Evolutionary conservation across 2,113 vertebrate species (phyloP).

Genomic region (Columba livia): DNA sequence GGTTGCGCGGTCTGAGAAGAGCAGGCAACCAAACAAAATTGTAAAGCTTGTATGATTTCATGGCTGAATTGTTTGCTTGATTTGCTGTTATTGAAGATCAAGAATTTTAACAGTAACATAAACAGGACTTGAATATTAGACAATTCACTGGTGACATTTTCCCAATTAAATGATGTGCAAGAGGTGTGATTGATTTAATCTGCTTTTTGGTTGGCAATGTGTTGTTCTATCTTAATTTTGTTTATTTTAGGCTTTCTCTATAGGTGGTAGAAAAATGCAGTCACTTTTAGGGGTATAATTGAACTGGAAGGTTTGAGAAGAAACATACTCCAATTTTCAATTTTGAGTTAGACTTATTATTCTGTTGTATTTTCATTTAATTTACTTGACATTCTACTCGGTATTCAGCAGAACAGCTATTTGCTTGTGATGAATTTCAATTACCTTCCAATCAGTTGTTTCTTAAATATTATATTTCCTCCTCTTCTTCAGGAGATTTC

Average conservation of each 20-base stretch:
- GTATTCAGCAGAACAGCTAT: constrained; percentile 57
- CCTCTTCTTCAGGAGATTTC: constrained; percentile 49
- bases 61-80: neutral
- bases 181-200: neutral
- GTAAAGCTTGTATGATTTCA: neutral
- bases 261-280: neutral
- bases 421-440: constrained; percentile 71
- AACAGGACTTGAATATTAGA: constrained; percentile 4
- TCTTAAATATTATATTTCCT: constrained; percentile 69
- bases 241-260: neutral
- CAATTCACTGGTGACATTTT: constrained; percentile 8
- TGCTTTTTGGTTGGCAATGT: neutral
- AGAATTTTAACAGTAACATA: neutral
- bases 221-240: neutral
- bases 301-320: neutral
- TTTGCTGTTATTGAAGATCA: constrained; percentile 15
- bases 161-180: constrained; percentile 2
- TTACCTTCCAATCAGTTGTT: constrained; percentile 61
- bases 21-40: neutral
- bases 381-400: constrained; percentile 59
- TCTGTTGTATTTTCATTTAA: constrained; percentile 53
- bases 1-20: neutral
- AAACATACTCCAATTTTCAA: constrained; percentile 10
- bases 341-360: constrained; percentile 37
- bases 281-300: neutral